Evolutionary conservation across 2,113 vertebrate species (phyloP).

Genomic region (Brienomyrus brachyistius): DNA sequence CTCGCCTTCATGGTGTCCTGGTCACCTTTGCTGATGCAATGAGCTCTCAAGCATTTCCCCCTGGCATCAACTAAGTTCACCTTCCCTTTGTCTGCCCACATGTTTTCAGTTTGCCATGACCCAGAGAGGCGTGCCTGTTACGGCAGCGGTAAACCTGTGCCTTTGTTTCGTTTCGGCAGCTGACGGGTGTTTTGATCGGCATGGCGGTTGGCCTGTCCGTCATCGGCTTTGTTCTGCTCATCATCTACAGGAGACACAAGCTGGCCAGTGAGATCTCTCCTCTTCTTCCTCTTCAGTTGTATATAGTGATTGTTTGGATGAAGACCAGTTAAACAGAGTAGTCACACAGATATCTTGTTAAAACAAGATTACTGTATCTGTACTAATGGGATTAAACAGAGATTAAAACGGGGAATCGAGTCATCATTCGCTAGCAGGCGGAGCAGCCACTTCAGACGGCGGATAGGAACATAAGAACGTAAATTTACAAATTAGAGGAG

Average conservation of each 20-base stretch:
- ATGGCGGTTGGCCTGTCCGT: constrained; percentile 63
- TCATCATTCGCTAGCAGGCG: not conserved
- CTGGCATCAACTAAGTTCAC: not conserved
- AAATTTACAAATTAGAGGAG: no score
- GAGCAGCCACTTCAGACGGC: not conserved
- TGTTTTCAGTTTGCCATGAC: not conserved
- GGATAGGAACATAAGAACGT: no score
- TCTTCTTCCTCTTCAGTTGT: not conserved
- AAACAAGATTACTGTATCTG: not conserved
- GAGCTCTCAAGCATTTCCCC: not conserved
- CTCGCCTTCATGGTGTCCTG: not conserved
- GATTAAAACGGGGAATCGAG: not conserved
- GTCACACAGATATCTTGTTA: not conserved
- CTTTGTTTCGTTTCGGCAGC: constrained; percentile 51
- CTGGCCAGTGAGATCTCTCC: constrained; percentile 62
- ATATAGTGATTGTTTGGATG: not conserved
- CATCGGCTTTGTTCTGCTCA: constrained; percentile 63
- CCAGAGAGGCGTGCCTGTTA: not conserved
- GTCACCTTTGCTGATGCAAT: not conserved
- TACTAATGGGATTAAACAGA: not conserved
- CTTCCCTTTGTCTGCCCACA: not conserved
- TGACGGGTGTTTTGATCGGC: constrained; percentile 76
- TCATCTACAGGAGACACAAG: constrained; percentile 68
- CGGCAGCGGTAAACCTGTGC: not conserved
- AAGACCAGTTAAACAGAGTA: not conserved